These are phyloP conservation scores for Sciurus vulgaris DNA, from an alignment of 2,797 vertebrate species.

Conservation along the genomic window DNA sequence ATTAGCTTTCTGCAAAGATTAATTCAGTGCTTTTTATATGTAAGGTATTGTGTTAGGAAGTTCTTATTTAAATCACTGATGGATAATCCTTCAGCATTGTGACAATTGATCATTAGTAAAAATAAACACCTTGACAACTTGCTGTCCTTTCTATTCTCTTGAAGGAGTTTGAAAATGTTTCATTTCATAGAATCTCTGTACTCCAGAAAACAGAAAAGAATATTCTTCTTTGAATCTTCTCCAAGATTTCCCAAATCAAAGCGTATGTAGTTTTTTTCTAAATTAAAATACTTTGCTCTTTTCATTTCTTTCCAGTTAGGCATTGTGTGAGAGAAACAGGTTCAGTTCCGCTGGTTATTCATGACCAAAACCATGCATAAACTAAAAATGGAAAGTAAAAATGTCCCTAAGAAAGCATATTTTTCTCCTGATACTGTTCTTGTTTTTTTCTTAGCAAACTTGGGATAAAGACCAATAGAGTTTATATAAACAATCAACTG, in stretches of 20 bases:
- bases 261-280: background rate
- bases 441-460: background rate
- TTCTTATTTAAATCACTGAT: conserved; percentile 14
- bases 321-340: background rate
- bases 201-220: background rate
- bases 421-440: background rate
- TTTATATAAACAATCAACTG: background rate
- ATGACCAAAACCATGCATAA: background rate
- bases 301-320: background rate
- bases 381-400: background rate
- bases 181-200: background rate
- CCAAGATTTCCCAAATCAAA: background rate
- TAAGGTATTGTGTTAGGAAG: background rate
- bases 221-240: background rate
- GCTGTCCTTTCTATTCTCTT: background rate
- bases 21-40: background rate
- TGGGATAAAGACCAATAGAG: background rate
- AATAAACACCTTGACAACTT: background rate
- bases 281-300: background rate
- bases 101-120: background rate
- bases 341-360: background rate
- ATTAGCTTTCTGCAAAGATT: background rate
- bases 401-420: background rate
- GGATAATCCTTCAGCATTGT: background rate
- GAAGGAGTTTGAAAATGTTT: background rate